Percentiles rank a stretch among this genome's conserved stretches.
Conservation (phyloP, 2,113 vertebrate genomes). For the Bos taurus region DNA sequence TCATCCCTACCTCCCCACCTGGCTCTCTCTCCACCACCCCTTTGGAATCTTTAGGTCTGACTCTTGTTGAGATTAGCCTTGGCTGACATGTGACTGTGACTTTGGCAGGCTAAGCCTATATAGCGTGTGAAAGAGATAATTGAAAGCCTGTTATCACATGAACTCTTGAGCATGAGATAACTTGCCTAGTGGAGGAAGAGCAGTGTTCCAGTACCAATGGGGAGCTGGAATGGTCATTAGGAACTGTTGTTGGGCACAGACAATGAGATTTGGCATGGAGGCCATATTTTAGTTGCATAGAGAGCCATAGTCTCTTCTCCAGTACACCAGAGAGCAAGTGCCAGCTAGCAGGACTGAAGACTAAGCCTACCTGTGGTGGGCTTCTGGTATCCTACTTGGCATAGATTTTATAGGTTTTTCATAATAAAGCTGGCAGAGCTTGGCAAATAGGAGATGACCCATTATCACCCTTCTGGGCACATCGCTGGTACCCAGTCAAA, state of each 20-base stretch:
- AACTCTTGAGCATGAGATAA: slow-evolving; percentile 26
- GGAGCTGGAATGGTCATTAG: background rate
- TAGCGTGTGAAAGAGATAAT: background rate
- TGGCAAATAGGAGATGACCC: background rate
- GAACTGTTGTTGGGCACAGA: background rate
- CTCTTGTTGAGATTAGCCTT: background rate
- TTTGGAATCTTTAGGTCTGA: slow-evolving; percentile 9
- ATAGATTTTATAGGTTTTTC: background rate
- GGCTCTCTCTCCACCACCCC: background rate
- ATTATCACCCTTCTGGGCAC: background rate
- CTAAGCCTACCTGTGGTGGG: background rate
- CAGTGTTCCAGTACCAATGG: background rate
- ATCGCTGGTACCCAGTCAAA: background rate
- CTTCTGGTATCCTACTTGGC: background rate
- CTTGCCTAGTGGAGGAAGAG: background rate
- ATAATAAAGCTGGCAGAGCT: background rate
- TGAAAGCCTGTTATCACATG: background rate
- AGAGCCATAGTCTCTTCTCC: background rate
- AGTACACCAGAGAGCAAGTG: background rate
- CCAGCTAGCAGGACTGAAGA: background rate
- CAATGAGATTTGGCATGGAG: background rate
- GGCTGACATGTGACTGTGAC: background rate
- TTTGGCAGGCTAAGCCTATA: background rate
- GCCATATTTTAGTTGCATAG: background rate
- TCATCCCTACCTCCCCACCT: background rate